Evolutionary conservation across 1,140 invertebrate genomes (phyloP).

Genomic region (Pinna nobilis): DNA sequence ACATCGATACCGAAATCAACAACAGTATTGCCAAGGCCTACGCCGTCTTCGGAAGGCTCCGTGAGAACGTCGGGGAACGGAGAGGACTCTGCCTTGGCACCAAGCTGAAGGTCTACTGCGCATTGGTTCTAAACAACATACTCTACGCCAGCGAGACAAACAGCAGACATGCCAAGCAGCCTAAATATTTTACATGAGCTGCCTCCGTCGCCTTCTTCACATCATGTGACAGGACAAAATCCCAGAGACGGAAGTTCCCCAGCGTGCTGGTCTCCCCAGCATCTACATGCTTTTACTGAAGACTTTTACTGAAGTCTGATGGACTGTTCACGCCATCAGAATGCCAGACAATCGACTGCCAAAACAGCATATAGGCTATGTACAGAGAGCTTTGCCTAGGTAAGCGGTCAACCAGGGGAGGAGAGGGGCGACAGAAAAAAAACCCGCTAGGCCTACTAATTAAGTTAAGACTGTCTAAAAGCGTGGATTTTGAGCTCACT

Average conservation of each 20-base stretch:
- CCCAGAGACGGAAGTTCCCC: conserved; percentile 19
- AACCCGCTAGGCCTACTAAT: too few relatives aligned
- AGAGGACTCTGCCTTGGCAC: conserved; percentile 8
- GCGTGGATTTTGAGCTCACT: too few relatives aligned
- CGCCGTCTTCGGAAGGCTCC: conserved; percentile 11
- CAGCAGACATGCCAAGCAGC: conserved; percentile 20
- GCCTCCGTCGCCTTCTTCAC: conserved; percentile 14
- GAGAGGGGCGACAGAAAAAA: too few relatives aligned
- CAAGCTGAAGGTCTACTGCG: conserved; percentile 31
- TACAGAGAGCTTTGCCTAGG: too few relatives aligned
- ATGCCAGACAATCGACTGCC: background rate
- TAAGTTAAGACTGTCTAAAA: too few relatives aligned
- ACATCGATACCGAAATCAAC: background rate
- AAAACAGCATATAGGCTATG: too few relatives aligned
- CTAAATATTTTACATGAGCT: conserved; percentile 17
- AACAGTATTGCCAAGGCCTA: conserved; percentile 26
- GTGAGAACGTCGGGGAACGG: conserved; percentile 6
- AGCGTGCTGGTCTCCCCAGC: conserved; percentile 2
- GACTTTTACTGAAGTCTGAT: conserved; percentile 11
- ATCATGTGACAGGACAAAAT: conserved; percentile 23
- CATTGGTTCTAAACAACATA: conserved; percentile 21
- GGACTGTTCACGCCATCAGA: conserved; percentile 5
- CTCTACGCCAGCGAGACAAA: conserved; percentile 15
- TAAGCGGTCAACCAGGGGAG: too few relatives aligned
- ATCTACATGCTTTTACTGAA: conserved; percentile 9